Evolutionary conservation across 2,888 invertebrate species (phyloP), one percentile per base, ranked within the genome.

Genomic region (Acrocera orbiculus): DNA sequence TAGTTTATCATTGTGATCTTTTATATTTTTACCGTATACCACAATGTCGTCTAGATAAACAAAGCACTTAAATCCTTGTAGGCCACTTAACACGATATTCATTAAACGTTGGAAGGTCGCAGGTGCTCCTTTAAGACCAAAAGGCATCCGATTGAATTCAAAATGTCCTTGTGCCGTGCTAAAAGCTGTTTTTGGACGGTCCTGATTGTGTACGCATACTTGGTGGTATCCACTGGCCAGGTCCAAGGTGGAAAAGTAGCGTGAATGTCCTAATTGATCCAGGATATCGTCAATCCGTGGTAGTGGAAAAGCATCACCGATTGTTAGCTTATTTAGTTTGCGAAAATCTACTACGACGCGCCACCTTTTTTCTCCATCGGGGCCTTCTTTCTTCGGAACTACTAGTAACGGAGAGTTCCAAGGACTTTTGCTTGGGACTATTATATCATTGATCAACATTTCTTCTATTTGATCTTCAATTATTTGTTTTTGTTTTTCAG

Each of bases 71-170:
- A 29, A 10, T 29, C 20, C 26, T 30, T 34, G 30, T 19, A 37
- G 26, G 3, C 8, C 28, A n/a, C 27, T 23, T 4, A 31, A 24
- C 6, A 38, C 11, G 5, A 16, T 29, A 16, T 34, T 35, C n/a
- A 53, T 47, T 17, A 47, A 33, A 11, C 47, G 22, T 34, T 51
- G 51, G 38, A 52, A 53, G n/a, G 44, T 41, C 4, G 42, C 38
- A 4, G 49, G 49, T 2, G 51, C 48, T 32, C 52, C 52, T 2
- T 39, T 23, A 3, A 53, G 38, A 2, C 53, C 53, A 34, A 53
- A 59, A 2, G 51, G 49, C 46, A 54, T 47, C 2, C 41, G 14
- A 2, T 38, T 22, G 29, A 44, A 53, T 37, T 52, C 46, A 25
- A 41, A 54, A 3, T 49, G 40, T 2, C 51, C 50, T 29, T 46